Evolutionary conservation across 2,113 vertebrate genomes (phyloP), one percentile per base, ranked within the genome.

Genomic region (Urocolius indicus): DNA sequence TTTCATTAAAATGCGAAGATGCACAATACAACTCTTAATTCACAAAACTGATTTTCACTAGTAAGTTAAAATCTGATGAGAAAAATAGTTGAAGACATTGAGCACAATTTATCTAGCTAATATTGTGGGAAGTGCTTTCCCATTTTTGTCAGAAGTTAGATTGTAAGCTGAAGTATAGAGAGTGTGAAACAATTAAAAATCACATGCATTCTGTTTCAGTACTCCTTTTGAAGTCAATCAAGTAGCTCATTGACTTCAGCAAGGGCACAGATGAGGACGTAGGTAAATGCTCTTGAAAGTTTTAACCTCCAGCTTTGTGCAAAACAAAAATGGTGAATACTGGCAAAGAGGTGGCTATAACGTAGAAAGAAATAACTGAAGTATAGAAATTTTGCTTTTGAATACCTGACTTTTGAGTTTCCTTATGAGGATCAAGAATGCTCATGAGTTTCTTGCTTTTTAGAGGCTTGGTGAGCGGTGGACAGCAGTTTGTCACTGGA

Each of bases 401-500:
- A 58, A 6, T 72, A 36, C 71, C 32, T 87, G 45, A 13, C 16
- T 79, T 82, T 84, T 65, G 38, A 55, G 14, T 36, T 92, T 68
- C 19, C 32, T 68, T 82, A 22, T 81, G 63, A 48, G 20, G 26
- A 36, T 51, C 0, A 0, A 48, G 54, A 51, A 45, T 0, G 2
- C 48, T 94, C 23, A 43, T 23, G 23, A 27, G 26, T 72, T 81
- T 82, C 30, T 66, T 87, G 26, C 48, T 90, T 66, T 82, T 61
- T 89, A 99, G 99, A 98, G 98, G 74, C 97, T 99, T n/a, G 99
- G 99, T 3, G 99, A 99, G 78, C 98, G 99, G 29, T 99, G 99
- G 99, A 99, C 99, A 11, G 99, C 99, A 1, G 99, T 99, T 93
- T 99, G 99, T 93, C 99, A 98, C 27, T 99, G 99, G 99, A 99